A percentile compares a stretch with the other conserved stretches of the same genome.
Conservation (phyloP, 2,888 invertebrate species). For the Periphyllus acericola region DNA sequence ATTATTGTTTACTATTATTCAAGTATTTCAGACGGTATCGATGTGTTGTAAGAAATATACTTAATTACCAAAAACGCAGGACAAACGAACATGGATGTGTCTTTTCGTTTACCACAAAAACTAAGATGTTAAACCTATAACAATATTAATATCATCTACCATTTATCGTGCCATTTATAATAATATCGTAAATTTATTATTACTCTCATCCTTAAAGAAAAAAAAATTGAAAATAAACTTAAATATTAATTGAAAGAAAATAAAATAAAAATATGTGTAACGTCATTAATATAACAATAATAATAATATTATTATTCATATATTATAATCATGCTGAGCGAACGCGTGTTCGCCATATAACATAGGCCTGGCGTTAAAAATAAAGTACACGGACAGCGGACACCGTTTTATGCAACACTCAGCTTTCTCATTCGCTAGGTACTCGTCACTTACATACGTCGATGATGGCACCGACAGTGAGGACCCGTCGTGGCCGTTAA, state of each 20-base stretch:
- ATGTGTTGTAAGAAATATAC: no score
- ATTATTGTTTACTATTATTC: no score
- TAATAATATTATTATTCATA: background rate
- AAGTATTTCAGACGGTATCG: no score
- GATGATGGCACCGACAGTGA: conserved; percentile 85
- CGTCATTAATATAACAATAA: background rate
- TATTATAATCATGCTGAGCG: conserved; percentile 44
- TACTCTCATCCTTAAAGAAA: background rate
- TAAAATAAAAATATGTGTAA: background rate
- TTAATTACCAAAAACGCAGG: no score
- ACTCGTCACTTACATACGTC: conserved; percentile 72
- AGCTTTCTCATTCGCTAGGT: conserved; percentile 61
- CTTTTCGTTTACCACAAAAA: no score
- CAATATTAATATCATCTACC: background rate
- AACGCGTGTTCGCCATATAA: background rate
- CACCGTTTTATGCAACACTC: conserved; percentile 62
- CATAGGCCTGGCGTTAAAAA: conserved; percentile 27
- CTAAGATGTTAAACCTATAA: background rate
- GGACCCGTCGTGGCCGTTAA: conserved; percentile 77
- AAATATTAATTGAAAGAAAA: background rate
- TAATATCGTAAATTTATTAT: background rate
- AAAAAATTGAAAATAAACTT: background rate
- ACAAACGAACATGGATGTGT: no score
- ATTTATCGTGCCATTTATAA: background rate
- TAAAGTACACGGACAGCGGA: conserved; percentile 61